Evolutionary conservation across 1,140 invertebrate species (phyloP).

Genomic region (Contarinia nasturtii): DNA sequence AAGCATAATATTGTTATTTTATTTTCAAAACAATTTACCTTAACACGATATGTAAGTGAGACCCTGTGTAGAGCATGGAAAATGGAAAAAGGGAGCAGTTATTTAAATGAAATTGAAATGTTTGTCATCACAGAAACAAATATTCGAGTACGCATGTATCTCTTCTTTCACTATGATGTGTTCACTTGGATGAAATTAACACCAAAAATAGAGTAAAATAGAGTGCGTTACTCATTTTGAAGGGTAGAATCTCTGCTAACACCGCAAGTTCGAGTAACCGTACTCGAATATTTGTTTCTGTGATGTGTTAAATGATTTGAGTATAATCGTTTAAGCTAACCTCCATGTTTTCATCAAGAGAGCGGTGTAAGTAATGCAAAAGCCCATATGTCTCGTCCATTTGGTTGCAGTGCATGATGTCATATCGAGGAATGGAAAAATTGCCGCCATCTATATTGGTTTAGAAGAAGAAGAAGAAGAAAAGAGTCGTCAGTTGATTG

Average conservation of each 20-base stretch:
- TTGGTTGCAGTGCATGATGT: slow-evolving; percentile 73
- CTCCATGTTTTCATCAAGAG: slow-evolving; percentile 85
- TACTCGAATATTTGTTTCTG: too few species aligned
- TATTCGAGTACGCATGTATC: too few species aligned
- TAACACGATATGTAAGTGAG: slow-evolving; percentile 82
- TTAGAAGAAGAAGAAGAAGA: neutral
- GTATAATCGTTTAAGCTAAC: slow-evolving; percentile 21
- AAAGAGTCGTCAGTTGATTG: neutral
- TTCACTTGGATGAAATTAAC: too few species aligned
- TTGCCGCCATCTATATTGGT: slow-evolving; percentile 60
- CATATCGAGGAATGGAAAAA: slow-evolving; percentile 64
- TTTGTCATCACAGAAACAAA: too few species aligned
- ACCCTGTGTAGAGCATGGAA: slow-evolving; percentile 36
- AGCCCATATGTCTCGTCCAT: slow-evolving; percentile 79
- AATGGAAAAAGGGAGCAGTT: neutral
- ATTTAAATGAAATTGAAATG: too few species aligned
- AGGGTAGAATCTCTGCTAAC: too few species aligned
- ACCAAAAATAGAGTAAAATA: too few species aligned
- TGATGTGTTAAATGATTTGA: neutral
- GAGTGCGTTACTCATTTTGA: too few species aligned
- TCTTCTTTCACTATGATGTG: too few species aligned
- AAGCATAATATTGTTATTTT: too few species aligned
- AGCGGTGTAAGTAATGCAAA: slow-evolving; percentile 78
- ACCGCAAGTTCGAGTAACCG: too few species aligned
- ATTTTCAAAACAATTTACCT: too few species aligned